These are phyloP conservation scores for Zaprionus tsacasi DNA, from an alignment of 1,140 invertebrate species.

Conservation along the genomic window DNA sequence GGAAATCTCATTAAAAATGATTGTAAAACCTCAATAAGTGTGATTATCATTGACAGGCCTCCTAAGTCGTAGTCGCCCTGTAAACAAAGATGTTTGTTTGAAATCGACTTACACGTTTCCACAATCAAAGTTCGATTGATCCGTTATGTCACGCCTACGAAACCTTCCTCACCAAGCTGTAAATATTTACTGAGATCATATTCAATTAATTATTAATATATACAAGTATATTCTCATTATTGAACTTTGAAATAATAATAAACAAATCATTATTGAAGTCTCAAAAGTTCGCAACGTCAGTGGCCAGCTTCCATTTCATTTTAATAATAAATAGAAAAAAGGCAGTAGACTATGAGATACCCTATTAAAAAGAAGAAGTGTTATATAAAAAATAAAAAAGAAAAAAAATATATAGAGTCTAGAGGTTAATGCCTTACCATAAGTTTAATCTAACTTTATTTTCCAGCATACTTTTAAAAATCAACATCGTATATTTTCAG, in stretches of 20 bases:
- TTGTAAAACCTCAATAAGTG: background rate
- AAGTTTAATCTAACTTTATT: too few relatives aligned
- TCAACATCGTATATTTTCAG: too few relatives aligned
- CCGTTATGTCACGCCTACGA: slow-evolving; percentile 1
- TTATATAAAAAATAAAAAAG: too few relatives aligned
- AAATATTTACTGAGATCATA: background rate
- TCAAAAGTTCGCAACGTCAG: slow-evolving; percentile 21
- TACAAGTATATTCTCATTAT: background rate
- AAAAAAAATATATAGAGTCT: too few relatives aligned
- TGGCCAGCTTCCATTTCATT: slow-evolving; percentile 1
- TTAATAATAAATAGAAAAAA: background rate
- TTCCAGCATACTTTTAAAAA: too few relatives aligned
- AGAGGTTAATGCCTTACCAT: too few relatives aligned
- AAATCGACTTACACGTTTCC: background rate
- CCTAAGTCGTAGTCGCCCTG: background rate
- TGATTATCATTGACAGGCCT: background rate
- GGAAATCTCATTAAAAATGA: background rate
- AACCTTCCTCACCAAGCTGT: background rate
- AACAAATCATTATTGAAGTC: slow-evolving; percentile 6
- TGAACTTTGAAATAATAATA: slow-evolving; percentile 11
- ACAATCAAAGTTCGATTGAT: slow-evolving; percentile 5
- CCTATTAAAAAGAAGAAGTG: too few relatives aligned
- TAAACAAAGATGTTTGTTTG: slow-evolving; percentile 1
- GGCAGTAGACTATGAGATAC: background rate
- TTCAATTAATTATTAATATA: background rate